These are phyloP conservation scores for Cirrhinus molitorella DNA, from an alignment of 2,797 vertebrate species.

Conservation along the genomic window DNA sequence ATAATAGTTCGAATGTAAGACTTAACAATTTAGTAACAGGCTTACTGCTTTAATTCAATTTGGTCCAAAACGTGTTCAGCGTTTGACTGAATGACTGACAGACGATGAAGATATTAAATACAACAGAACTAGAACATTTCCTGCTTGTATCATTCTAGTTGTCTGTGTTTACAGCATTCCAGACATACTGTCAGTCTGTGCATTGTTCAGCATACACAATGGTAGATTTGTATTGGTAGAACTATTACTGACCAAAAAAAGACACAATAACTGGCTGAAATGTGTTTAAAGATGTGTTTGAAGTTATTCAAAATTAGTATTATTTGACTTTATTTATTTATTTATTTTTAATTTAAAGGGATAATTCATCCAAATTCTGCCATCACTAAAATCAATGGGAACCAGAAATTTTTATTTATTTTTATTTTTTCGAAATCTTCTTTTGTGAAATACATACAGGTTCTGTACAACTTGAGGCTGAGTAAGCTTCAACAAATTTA, in stretches of 20 bases:
- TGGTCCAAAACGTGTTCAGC: background rate
- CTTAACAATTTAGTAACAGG: background rate
- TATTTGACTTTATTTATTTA: too few species aligned
- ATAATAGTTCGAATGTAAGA: background rate
- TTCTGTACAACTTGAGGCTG: too few species aligned
- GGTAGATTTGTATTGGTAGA: background rate
- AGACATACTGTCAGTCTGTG: background rate
- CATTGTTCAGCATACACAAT: background rate
- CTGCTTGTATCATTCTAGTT: background rate
- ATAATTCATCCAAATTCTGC: too few species aligned
- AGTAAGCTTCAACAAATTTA: too few species aligned
- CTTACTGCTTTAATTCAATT: background rate
- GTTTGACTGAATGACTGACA: background rate
- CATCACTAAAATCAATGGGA: too few species aligned
- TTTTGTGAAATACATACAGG: too few species aligned
- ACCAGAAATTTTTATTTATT: too few species aligned
- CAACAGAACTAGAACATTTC: background rate
- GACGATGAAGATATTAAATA: background rate
- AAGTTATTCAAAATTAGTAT: too few species aligned
- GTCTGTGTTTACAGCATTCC: background rate
- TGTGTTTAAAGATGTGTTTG: background rate
- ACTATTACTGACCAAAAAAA: background rate
- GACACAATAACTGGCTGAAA: background rate
- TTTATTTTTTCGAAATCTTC: too few species aligned
- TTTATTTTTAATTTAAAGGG: too few species aligned